These are phyloP conservation scores for Pollenia angustigena DNA, from an alignment of 2,888 invertebrate genomes.

Conservation along the genomic window DNA sequence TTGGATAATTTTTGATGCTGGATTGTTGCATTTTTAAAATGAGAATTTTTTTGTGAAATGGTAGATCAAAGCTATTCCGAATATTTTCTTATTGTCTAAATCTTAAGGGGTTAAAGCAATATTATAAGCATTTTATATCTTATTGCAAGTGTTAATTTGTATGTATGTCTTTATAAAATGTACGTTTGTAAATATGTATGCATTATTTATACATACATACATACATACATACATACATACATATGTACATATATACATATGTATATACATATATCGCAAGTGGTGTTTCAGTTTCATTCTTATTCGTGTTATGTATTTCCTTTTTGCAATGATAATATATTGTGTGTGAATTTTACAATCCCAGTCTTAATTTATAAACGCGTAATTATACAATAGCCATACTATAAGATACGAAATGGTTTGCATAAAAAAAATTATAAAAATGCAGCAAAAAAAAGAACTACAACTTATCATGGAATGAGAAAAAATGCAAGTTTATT, in stretches of 20 bases:
- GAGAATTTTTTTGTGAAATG: too few species aligned
- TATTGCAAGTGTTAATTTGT: conserved; percentile 32
- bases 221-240: too few species aligned
- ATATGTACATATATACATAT: conserved; percentile 3
- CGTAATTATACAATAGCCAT: conserved; percentile 62
- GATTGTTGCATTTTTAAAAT: too few species aligned
- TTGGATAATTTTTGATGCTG: too few species aligned
- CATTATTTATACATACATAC: not conserved
- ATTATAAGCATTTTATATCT: conserved; percentile 37
- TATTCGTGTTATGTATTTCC: conserved; percentile 70
- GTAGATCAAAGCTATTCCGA: too few species aligned
- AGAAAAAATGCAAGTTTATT: conserved; percentile 17
- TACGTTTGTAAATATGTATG: not conserved
- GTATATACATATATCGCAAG: conserved; percentile 23
- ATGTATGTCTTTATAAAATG: not conserved
- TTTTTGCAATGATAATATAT: conserved; percentile 70
- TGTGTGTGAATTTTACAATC: conserved; percentile 72
- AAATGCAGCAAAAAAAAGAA: not conserved
- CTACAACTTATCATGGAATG: conserved; percentile 43
- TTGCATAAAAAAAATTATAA: conserved; percentile 11
- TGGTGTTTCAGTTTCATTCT: conserved; percentile 66
- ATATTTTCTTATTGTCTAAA: not conserved
- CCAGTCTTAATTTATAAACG: conserved; percentile 66
- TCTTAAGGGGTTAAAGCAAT: conserved; percentile 38
- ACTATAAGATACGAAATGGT: conserved; percentile 45